Evolutionary conservation across 2,888 invertebrate genomes (phyloP).

Genomic region (Gymnocheta viridis): DNA sequence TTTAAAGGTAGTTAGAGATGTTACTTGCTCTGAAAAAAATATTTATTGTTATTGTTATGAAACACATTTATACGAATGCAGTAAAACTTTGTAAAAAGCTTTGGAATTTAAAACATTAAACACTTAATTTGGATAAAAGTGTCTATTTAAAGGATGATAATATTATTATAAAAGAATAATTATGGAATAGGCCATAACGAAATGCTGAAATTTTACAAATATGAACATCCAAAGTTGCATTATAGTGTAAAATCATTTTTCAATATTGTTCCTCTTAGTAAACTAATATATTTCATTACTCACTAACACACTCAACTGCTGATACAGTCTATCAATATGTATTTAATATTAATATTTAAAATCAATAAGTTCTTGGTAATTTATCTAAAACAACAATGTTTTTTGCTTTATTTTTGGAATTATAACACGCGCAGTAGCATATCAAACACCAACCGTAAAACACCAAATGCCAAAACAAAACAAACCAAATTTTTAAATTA

Average conservation of each 20-base stretch:
- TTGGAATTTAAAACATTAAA: no score
- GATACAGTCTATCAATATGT: neutral
- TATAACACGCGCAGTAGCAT: conserved; percentile 11
- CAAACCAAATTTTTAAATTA: conserved; percentile 5
- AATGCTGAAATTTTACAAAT: no score
- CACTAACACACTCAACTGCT: neutral
- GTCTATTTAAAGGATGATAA: no score
- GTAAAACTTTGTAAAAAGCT: no score
- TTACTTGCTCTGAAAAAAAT: conserved; percentile 16
- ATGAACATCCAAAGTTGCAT: no score
- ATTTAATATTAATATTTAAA: conserved; percentile 22
- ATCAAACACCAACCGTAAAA: conserved; percentile 18
- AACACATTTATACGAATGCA: conserved; percentile 18
- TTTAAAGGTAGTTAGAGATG: conserved; percentile 27
- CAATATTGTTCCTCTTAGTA: no score
- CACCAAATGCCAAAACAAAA: neutral
- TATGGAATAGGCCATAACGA: no score
- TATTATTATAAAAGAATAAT: no score
- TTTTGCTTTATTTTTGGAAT: neutral
- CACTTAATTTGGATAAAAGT: no score
- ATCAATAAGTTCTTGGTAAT: conserved; percentile 17
- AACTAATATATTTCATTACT: neutral
- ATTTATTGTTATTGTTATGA: conserved; percentile 52
- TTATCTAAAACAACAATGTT: conserved; percentile 14
- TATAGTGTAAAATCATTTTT: no score